These are phyloP conservation scores for Anisognathus igniventris DNA, from an alignment of 2,797 vertebrate species.

Conservation along the genomic window DNA sequence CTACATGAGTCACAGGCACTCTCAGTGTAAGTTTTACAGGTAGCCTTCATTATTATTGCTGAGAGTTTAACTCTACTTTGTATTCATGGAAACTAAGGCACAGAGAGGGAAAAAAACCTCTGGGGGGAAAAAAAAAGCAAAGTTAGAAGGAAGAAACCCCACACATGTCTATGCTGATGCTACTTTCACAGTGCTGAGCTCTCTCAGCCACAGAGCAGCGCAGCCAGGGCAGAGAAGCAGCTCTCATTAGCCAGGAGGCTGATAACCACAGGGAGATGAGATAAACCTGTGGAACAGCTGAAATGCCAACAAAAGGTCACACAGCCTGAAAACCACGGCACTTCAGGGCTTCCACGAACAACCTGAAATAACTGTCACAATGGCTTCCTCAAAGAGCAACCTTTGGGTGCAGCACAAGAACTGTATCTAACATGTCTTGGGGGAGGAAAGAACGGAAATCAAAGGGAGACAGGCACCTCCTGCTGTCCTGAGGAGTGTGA, in stretches of 20 bases:
- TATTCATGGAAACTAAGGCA: not conserved
- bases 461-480: not conserved
- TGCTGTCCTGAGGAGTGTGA: accelerated
- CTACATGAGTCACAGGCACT: not conserved
- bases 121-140: accelerated
- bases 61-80: not conserved
- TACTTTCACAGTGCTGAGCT: not conserved
- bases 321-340: accelerated
- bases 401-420: not conserved
- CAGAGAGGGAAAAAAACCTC: not conserved
- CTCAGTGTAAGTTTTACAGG: not conserved
- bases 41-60: not conserved
- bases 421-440: accelerated
- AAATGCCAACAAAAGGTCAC: conserved; percentile 2
- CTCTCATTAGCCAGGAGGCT: not conserved
- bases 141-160: not conserved
- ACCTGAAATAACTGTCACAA: not conserved
- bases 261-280: conserved; percentile 16
- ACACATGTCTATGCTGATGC: not conserved
- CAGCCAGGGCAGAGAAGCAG: not conserved
- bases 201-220: not conserved
- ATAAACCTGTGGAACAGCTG: not conserved
- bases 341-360: not conserved
- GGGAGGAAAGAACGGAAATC: not conserved
- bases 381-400: not conserved